phyloP scores from a whole-genome alignment of 2,888 invertebrate genomes.

The Drosophila emarginata region DNA sequence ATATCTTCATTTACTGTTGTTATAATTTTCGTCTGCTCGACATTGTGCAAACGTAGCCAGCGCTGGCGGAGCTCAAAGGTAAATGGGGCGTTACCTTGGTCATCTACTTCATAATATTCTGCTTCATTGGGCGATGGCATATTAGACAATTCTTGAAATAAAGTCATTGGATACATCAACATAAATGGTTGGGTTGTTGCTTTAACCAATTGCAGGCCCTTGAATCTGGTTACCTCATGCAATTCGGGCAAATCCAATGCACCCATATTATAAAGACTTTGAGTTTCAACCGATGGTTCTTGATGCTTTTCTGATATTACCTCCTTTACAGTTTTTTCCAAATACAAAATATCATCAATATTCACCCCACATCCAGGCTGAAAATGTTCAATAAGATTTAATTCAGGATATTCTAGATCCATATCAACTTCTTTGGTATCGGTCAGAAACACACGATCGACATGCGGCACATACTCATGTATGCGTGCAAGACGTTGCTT shows the following conservation, averaged over 20 bases:
- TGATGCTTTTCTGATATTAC: constrained; percentile 23
- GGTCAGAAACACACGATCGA: constrained; percentile 70
- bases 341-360: constrained; percentile 70
- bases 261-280: constrained; percentile 24
- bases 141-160: constrained; percentile 18
- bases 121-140: constrained; percentile 55
- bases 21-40: constrained; percentile 87
- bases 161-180: constrained; percentile 13
- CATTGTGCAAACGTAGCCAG: constrained; percentile 83
- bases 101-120: constrained; percentile 55
- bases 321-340: constrained; percentile 58
- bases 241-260: constrained; percentile 27
- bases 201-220: constrained; percentile 53
- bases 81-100: constrained; percentile 48
- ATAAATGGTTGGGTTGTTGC: constrained; percentile 32
- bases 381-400: constrained; percentile 70
- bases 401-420: constrained; percentile 77
- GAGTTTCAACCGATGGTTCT: rapidly evolving
- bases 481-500: constrained; percentile 83
- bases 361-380: constrained; percentile 72
- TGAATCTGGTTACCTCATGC: constrained; percentile 56
- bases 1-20: constrained; percentile 85
- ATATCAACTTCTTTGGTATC: constrained; percentile 61
- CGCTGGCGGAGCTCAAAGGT: constrained; percentile 66
- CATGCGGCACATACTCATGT: constrained; percentile 85